Evolutionary conservation across 2,797 vertebrate genomes (phyloP).

Genomic region (Phylloscopus collybita): DNA sequence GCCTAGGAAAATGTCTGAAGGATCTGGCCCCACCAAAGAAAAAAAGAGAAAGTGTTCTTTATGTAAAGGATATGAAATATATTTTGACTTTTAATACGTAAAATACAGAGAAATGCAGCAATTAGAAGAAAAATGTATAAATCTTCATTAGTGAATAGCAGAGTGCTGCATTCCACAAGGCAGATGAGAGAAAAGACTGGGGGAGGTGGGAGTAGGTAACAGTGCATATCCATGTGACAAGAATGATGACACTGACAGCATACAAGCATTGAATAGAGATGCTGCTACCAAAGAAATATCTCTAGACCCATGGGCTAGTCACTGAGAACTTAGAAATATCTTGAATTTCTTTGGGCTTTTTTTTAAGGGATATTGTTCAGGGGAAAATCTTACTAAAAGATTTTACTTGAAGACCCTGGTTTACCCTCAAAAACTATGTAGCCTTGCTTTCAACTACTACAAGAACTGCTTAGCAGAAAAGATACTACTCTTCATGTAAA

Average conservation of each 20-base stretch:
- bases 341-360: neutral
- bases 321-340: neutral
- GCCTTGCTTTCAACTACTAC: neutral
- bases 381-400: neutral
- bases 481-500: neutral
- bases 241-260: neutral
- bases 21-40: neutral
- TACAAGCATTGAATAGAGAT: neutral
- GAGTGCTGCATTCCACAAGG: neutral
- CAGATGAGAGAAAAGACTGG: neutral
- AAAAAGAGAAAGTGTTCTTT: neutral
- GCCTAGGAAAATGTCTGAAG: neutral
- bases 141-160: neutral
- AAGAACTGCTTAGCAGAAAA: neutral
- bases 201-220: neutral
- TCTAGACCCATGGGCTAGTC: neutral
- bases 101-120: neutral
- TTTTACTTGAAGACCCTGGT: neutral
- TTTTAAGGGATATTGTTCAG: neutral
- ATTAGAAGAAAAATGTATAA: neutral
- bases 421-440: neutral
- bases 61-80: neutral
- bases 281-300: neutral
- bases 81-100: neutral
- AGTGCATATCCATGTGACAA: neutral